phyloP scores from a whole-genome alignment of 2,797 vertebrate genomes.

The Bufotes viridis region DNA sequence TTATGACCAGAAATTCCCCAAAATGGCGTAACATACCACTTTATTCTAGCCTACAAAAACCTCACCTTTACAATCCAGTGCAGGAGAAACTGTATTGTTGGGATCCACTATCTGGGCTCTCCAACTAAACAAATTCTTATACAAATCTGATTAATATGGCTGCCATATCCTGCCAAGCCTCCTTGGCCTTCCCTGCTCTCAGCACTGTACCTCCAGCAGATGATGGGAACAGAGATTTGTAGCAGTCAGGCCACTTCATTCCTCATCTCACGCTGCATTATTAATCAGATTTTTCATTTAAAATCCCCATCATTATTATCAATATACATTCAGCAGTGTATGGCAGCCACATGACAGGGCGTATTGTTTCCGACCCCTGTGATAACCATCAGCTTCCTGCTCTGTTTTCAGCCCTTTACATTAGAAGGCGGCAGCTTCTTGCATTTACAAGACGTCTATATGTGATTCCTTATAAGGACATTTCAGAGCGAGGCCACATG shows the following conservation, averaged over 20 bases:
- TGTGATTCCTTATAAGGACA: conserved; percentile 31
- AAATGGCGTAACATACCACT: too few relatives aligned
- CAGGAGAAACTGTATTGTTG: too few relatives aligned
- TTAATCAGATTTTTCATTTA: background rate
- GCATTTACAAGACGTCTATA: background rate
- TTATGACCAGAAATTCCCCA: too few relatives aligned
- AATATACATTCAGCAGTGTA: background rate
- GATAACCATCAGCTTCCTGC: conserved; percentile 19
- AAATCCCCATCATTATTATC: background rate
- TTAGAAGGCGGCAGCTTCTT: background rate
- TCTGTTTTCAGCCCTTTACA: conserved; percentile 22
- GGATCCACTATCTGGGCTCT: too few relatives aligned
- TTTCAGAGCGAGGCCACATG: conserved; percentile 13
- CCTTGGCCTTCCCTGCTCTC: background rate
- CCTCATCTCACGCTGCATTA: background rate
- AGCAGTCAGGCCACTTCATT: background rate
- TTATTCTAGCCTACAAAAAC: background rate
- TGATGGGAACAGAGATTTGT: background rate
- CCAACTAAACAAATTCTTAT: too few relatives aligned
- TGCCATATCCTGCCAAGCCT: background rate
- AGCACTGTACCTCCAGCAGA: background rate
- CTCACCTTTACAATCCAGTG: too few relatives aligned
- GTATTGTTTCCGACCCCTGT: conserved; percentile 6
- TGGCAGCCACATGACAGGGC: conserved; percentile 1
- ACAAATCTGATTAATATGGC: too few relatives aligned